Percentiles rank a stretch among this genome's conserved stretches.
These are phyloP conservation scores for Rotaria sp. DNA, from an alignment of 2,888 invertebrate genomes.

Conservation along the genomic window DNA sequence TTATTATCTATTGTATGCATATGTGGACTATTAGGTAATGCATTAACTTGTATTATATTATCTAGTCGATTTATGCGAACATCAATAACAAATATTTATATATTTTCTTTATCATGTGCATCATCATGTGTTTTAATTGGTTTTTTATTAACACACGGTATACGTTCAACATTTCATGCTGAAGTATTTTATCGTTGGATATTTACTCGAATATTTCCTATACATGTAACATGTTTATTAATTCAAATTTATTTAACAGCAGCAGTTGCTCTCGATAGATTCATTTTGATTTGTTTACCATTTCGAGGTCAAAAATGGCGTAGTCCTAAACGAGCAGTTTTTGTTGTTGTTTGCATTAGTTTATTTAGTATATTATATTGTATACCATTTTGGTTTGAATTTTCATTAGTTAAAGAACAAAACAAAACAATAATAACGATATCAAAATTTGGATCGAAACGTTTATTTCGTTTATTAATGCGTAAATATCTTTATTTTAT, in stretches of 20 bases:
- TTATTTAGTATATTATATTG: background rate
- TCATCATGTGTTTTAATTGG: background rate
- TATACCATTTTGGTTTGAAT: slow-evolving; percentile 27
- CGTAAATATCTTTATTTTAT: slow-evolving; percentile 24
- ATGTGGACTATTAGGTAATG: slow-evolving; percentile 3
- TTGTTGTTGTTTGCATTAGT: background rate
- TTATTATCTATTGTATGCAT: background rate
- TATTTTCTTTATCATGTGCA: background rate
- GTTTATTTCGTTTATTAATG: slow-evolving; percentile 11
- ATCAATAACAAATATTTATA: slow-evolving; percentile 7
- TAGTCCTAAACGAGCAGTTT: background rate
- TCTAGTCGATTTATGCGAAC: background rate
- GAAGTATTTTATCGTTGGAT: background rate
- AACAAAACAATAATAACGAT: background rate
- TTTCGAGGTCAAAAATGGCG: background rate
- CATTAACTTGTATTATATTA: background rate
- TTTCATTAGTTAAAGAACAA: background rate
- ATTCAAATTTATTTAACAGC: slow-evolving; percentile 28
- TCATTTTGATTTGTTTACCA: background rate
- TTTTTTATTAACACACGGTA: background rate
- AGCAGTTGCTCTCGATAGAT: background rate
- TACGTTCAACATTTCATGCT: background rate
- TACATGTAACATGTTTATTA: slow-evolving; percentile 11
- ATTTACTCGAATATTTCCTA: background rate
- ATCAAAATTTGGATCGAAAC: background rate